A percentile compares a stretch with the other conserved stretches of the same genome.
phyloP scores from a whole-genome alignment of 2,113 vertebrate species.

The Progne subis region DNA sequence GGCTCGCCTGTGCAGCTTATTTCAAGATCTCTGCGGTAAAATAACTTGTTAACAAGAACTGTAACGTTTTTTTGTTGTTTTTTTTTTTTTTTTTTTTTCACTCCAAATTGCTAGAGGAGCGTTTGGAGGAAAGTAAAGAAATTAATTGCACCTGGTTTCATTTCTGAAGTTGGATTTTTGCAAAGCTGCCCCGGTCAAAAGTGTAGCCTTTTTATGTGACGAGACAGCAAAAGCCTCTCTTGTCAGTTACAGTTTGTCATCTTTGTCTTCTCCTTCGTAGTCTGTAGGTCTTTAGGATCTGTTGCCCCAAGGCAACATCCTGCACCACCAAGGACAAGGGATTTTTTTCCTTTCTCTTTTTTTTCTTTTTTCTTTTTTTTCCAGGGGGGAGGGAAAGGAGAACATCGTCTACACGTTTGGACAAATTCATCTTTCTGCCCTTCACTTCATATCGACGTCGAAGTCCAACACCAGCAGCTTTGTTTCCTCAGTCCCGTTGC shows the following conservation, averaged over 20 bases:
- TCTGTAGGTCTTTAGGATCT: constrained; percentile 82
- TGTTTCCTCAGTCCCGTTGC: constrained; percentile 98
- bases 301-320: constrained; percentile 85
- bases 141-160: constrained; percentile 88
- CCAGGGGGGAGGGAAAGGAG: constrained; percentile 65
- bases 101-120: constrained; percentile 56
- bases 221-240: constrained; percentile 73
- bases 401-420: constrained; percentile 74
- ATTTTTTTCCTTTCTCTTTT: constrained; percentile 53
- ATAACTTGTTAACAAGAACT: constrained; percentile 63
- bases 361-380: neutral
- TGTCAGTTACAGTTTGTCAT: constrained; percentile 75
- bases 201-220: constrained; percentile 77
- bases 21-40: constrained; percentile 67
- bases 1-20: constrained; percentile 54
- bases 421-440: constrained; percentile 73
- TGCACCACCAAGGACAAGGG: constrained; percentile 84
- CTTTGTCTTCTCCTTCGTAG: constrained; percentile 73
- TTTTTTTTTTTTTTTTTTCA: constrained; percentile 1
- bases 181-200: constrained; percentile 82
- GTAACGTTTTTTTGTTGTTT: neutral
- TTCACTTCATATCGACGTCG: constrained; percentile 99
- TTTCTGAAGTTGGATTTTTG: constrained; percentile 84
- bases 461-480: constrained; percentile 99
- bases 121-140: constrained; percentile 73